Conservation (phyloP, 2,797 vertebrate species). For the Poeciliopsis turneri region DNA sequence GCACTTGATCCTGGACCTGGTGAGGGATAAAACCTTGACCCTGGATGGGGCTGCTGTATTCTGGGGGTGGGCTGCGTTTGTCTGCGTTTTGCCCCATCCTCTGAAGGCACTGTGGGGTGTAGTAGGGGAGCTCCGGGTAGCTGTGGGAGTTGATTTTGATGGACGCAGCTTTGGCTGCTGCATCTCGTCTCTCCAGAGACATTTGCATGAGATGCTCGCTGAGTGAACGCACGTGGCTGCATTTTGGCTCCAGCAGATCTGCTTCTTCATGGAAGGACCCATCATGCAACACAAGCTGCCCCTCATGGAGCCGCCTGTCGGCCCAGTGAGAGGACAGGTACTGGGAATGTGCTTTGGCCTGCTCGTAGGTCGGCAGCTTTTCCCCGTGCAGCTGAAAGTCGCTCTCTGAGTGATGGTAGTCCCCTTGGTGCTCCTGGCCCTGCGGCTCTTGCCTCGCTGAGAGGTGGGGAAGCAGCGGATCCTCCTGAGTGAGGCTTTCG, state of each 20-base stretch:
- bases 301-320: constrained; percentile 61
- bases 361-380: constrained; percentile 94
- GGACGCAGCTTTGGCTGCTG: constrained; percentile 70
- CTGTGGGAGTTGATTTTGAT: constrained; percentile 89
- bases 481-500: constrained; percentile 91
- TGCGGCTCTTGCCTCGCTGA: constrained; percentile 96
- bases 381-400: constrained; percentile 87
- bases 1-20: constrained; percentile 66
- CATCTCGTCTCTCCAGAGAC: constrained; percentile 88
- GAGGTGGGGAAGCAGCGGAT: constrained; percentile 88
- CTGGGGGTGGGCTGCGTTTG: constrained; percentile 84
- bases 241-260: constrained; percentile 85
- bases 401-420: constrained; percentile 90
- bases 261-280: constrained; percentile 81
- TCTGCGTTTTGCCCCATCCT: constrained; percentile 59
- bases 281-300: constrained; percentile 50
- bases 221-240: constrained; percentile 89
- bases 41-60: constrained; percentile 84
- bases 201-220: constrained; percentile 93
- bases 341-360: constrained; percentile 95
- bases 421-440: constrained; percentile 95
- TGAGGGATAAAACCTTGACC: constrained; percentile 75
- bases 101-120: constrained; percentile 59
- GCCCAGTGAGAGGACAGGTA: constrained; percentile 85
- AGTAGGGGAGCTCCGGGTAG: constrained; percentile 90